A percentile compares a stretch with the other conserved stretches of the same genome.
phyloP scores from a whole-genome alignment of 2,113 vertebrate genomes.

The Machaerirhynchus nigripectus region DNA sequence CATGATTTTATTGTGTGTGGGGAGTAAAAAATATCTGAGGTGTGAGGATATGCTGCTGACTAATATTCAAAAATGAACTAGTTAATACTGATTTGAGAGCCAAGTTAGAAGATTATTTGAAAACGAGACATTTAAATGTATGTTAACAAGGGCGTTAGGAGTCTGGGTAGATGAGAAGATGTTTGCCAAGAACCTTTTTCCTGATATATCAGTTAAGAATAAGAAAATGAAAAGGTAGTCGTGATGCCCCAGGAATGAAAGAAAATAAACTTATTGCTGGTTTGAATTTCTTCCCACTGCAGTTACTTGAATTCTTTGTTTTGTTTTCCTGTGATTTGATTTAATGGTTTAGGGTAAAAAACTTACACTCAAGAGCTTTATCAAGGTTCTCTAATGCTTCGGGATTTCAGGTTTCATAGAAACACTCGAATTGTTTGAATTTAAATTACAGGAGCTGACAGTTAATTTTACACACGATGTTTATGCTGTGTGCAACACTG shows the following conservation, averaged over 20 bases:
- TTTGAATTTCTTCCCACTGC: not conserved
- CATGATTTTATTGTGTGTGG: not conserved
- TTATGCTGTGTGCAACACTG: not conserved
- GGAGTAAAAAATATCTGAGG: not conserved
- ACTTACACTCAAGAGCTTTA: not conserved
- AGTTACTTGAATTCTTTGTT: not conserved
- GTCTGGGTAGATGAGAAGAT: not conserved
- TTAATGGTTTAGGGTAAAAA: not conserved
- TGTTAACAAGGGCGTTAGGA: not conserved
- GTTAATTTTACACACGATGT: not conserved
- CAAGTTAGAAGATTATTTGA: not conserved
- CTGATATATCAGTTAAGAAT: not conserved
- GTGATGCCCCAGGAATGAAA: not conserved
- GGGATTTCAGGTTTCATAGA: not conserved
- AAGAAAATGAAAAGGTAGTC: not conserved
- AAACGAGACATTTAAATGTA: not conserved
- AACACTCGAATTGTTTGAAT: not conserved
- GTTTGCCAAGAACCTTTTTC: not conserved
- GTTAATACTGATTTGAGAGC: not conserved
- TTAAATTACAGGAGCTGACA: not conserved
- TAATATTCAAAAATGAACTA: not conserved
- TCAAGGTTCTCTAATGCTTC: not conserved
- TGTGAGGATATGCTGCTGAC: not conserved
- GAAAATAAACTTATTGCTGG: not conserved
- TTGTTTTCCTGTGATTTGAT: not conserved